Evolutionary conservation across 2,797 vertebrate species (phyloP).

Genomic region (Eptatretus atami): DNA sequence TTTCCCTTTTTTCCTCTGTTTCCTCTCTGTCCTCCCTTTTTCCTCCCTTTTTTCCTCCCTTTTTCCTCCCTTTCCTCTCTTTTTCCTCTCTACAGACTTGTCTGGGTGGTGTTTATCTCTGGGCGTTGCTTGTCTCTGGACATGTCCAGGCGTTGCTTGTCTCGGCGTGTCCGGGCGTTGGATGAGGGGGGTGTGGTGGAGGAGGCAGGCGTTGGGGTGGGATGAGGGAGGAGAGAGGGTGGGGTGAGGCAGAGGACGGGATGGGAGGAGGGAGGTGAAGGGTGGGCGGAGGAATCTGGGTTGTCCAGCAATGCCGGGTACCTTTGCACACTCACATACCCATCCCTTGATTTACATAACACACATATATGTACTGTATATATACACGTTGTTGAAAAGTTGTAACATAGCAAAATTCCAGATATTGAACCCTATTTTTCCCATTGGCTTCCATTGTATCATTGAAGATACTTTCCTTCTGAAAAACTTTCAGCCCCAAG

Average conservation of each 20-base stretch:
- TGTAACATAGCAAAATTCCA: no score
- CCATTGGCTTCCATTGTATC: no score
- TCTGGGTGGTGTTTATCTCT: not conserved
- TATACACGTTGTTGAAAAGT: no score
- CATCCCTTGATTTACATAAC: no score
- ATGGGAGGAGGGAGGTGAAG: not conserved
- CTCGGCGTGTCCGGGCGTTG: not conserved
- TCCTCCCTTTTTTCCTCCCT: not conserved
- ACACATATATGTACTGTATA: no score
- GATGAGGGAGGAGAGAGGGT: not conserved
- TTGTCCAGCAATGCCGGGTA: not conserved
- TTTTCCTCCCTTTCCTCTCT: not conserved
- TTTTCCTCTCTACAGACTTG: not conserved
- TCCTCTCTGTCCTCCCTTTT: not conserved
- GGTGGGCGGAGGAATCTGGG: not conserved
- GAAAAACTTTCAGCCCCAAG: no score
- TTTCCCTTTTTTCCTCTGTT: no score
- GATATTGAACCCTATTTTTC: no score
- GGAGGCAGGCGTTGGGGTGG: not conserved
- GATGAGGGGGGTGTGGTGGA: no score
- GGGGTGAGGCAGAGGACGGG: not conserved
- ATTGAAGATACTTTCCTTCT: no score
- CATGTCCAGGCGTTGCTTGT: not conserved
- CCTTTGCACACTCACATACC: no score
- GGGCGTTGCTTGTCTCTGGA: not conserved